Conservation (phyloP, 2,888 invertebrate genomes). For the Diaperis boleti region DNA sequence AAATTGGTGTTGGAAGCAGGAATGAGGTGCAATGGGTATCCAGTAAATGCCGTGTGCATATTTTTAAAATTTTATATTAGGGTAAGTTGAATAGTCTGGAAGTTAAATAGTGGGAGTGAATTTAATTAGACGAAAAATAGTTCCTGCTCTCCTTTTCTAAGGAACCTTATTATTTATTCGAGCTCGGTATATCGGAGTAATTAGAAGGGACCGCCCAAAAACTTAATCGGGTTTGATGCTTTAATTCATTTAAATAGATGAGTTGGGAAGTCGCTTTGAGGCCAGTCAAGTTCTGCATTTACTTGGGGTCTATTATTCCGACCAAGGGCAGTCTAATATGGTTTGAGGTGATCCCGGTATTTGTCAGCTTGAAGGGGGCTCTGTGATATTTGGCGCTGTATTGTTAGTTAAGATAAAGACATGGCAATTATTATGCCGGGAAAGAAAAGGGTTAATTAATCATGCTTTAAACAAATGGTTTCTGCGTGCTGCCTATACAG, state of each 20-base stretch:
- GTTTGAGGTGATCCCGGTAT: constrained; percentile 35
- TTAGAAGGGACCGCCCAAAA: constrained; percentile 10
- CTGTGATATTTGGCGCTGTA: constrained; percentile 29
- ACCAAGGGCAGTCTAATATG: constrained; percentile 32
- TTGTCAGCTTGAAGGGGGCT: constrained; percentile 26
- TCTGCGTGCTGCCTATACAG: constrained; percentile 41
- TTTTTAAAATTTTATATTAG: no score
- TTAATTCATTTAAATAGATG: constrained; percentile 28
- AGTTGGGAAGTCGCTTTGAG: constrained; percentile 30
- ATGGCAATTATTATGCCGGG: constrained; percentile 39
- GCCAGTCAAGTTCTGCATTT: constrained; percentile 25
- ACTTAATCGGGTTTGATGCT: constrained; percentile 27
- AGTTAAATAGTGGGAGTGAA: constrained; percentile 11
- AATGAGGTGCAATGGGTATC: no score
- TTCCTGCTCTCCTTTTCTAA: background rate
- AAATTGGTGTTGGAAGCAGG: no score
- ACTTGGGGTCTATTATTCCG: constrained; percentile 29
- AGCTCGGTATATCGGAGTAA: constrained; percentile 1
- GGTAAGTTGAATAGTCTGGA: constrained; percentile 21
- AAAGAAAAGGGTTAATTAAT: constrained; percentile 43
- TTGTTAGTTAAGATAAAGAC: constrained; percentile 41
- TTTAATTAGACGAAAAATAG: constrained; percentile 10
- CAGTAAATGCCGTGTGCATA: no score
- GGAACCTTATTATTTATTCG: constrained; percentile 5
- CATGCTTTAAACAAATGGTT: constrained; percentile 44